Conservation (phyloP, 2,888 invertebrate genomes). For the Drymonia ruficornis region DNA sequence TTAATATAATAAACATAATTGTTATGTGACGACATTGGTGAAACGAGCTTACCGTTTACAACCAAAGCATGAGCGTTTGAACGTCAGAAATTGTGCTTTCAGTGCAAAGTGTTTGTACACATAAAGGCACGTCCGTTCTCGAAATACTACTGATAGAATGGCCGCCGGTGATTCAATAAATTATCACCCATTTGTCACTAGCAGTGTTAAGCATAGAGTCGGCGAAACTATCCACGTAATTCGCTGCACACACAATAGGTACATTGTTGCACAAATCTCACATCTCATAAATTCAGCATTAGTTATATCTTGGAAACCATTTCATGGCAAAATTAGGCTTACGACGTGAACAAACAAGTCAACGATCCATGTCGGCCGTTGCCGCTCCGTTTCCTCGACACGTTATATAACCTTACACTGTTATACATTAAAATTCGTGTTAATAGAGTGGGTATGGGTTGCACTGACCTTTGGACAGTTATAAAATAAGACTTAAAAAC, state of each 20-base stretch:
- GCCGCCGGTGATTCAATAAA: slow-evolving; percentile 8
- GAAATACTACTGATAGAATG: not conserved
- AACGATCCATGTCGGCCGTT: slow-evolving; percentile 39
- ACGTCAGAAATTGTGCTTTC: not conserved
- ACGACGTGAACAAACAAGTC: slow-evolving; percentile 36
- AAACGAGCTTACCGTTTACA: not conserved
- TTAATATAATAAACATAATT: not conserved
- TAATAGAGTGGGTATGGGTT: slow-evolving; percentile 25
- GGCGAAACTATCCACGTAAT: slow-evolving; percentile 3
- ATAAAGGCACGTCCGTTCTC: not conserved
- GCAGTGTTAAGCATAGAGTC: slow-evolving; percentile 1
- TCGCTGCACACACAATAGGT: not conserved
- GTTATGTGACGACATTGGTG: not conserved
- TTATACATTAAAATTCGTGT: slow-evolving; percentile 26
- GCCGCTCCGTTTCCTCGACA: slow-evolving; percentile 49
- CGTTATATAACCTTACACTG: slow-evolving; percentile 37
- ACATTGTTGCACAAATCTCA: slow-evolving; percentile 17
- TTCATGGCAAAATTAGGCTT: slow-evolving; percentile 21
- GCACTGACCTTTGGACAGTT: slow-evolving; percentile 24
- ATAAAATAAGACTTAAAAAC: not conserved
- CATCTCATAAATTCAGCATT: slow-evolving; percentile 4
- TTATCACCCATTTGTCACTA: slow-evolving; percentile 8
- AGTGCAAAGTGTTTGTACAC: not conserved
- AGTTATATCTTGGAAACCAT: slow-evolving; percentile 17
- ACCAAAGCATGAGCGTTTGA: not conserved